Evolutionary conservation across 2,888 invertebrate species (phyloP).

Genomic region (Yponomeuta evonymella): DNA sequence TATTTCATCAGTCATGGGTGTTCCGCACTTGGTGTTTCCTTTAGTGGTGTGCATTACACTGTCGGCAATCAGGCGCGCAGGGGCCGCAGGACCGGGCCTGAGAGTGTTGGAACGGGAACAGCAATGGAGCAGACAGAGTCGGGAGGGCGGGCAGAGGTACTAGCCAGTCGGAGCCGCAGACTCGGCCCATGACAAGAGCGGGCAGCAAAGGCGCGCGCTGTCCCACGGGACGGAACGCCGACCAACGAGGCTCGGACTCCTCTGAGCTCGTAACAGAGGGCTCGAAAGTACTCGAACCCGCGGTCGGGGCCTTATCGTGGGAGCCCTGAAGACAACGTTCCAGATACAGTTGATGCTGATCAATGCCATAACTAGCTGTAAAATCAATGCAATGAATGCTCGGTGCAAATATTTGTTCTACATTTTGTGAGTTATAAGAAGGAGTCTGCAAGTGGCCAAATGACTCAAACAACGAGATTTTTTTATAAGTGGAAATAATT

Average conservation of each 20-base stretch:
- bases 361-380: too few species aligned
- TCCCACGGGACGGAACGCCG: constrained; percentile 68
- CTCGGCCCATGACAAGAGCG: constrained; percentile 67
- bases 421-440: too few species aligned
- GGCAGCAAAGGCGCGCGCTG: constrained; percentile 64
- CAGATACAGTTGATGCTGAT: too few species aligned
- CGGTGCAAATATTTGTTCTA: too few species aligned
- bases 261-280: constrained; percentile 56
- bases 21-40: not conserved
- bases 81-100: constrained; percentile 50
- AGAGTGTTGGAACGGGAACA: constrained; percentile 59
- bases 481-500: too few species aligned
- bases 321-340: constrained; percentile 37
- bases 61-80: constrained; percentile 65
- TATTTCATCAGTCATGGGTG: too few species aligned
- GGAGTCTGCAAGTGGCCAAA: too few species aligned
- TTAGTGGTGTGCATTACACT: constrained; percentile 57
- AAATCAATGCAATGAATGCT: too few species aligned
- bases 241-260: constrained; percentile 58
- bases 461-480: too few species aligned
- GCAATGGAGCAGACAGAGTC: constrained; percentile 51
- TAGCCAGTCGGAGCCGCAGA: constrained; percentile 70
- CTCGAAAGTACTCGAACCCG: constrained; percentile 35
- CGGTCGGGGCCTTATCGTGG: constrained; percentile 45
- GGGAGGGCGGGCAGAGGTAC: constrained; percentile 64